Conservation (phyloP, 2,888 invertebrate species). For the Hyposoter didymator region DNA sequence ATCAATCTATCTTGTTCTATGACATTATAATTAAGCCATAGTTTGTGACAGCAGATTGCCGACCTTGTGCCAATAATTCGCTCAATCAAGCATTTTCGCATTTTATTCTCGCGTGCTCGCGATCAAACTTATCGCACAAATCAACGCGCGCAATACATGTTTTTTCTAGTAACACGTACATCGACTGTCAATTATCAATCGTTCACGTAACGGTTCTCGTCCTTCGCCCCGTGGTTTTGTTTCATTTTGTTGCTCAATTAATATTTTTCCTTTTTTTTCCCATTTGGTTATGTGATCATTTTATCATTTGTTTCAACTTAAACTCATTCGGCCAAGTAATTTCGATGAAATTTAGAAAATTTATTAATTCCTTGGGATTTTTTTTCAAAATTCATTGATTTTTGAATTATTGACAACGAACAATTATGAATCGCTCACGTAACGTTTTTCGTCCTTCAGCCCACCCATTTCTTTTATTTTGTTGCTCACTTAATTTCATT, state of each 20-base stretch:
- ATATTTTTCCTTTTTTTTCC: conserved; percentile 2
- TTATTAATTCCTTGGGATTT: no score
- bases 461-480: no score
- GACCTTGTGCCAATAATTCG: conserved; percentile 78
- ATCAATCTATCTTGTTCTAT: conserved; percentile 36
- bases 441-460: no score
- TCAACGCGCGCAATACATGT: conserved; percentile 10
- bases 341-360: no score
- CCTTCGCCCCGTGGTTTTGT: conserved; percentile 49
- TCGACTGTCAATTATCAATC: conserved; percentile 63
- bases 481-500: no score
- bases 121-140: conserved; percentile 33
- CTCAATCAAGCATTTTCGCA: conserved; percentile 70
- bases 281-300: background rate
- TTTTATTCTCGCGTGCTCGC: conserved; percentile 67
- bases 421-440: no score
- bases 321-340: no score
- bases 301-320: no score
- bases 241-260: conserved; percentile 6
- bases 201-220: conserved; percentile 67
- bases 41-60: conserved; percentile 52
- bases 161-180: background rate
- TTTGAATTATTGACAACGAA: background rate
- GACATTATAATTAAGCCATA: conserved; percentile 47
- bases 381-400: background rate